Base-by-base conservation (phyloP, 2,797 vertebrate genomes). In the Dallia pectoralis region DNA sequence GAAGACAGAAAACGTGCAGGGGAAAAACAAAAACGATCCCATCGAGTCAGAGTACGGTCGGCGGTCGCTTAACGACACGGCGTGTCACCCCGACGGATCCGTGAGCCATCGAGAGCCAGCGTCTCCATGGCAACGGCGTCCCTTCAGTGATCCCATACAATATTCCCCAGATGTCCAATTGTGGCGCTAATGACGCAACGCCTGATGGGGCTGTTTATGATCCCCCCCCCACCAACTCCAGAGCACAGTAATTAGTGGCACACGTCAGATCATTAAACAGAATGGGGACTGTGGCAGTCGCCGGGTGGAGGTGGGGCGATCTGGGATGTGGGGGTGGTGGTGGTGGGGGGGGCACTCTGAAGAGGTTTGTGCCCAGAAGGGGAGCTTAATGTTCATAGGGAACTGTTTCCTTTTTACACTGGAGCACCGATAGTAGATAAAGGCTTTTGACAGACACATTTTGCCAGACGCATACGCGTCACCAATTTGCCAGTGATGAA, bases 191-290 rank as follows among this genome's bases (percentile, higher is more conserved):
- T 89, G 90, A 90, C 67, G 86, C 6, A 71, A 71, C 11, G 79
- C 84, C 88, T 92, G 89, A 92, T 92, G 91, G 90, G 87, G 89
- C 86, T 90, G 88, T 91, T 92, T 91, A 89, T 88, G 80, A 82
- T 86, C 74, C 87, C 88, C 87, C 89, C 91, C 53, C 36, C 44
- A 12, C 25, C 1, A 7, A 25, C 47, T 4, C 88, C 84, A 88
- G 86, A 85, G 90, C 49, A 36, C 78, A 84, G 87, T 91, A 91
- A 92, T 92, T 91, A 90, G 89, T 68, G 87, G 87, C 75, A 77
- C 88, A 90, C 88, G 87, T 84, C 89, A 91, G 85, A 88, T 89
- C 90, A 91, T 91, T 92, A 89, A 86, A 87, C 91, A 89, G 84
- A 76, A 76, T 80, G 69, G 44, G 70, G 32, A 19, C 56, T 1